Percentiles rank a stretch among this genome's conserved stretches.
Evolutionary conservation across 35 echinoderm and acorn worm species (phyloP).

Genomic region (Ptychodera flava): DNA sequence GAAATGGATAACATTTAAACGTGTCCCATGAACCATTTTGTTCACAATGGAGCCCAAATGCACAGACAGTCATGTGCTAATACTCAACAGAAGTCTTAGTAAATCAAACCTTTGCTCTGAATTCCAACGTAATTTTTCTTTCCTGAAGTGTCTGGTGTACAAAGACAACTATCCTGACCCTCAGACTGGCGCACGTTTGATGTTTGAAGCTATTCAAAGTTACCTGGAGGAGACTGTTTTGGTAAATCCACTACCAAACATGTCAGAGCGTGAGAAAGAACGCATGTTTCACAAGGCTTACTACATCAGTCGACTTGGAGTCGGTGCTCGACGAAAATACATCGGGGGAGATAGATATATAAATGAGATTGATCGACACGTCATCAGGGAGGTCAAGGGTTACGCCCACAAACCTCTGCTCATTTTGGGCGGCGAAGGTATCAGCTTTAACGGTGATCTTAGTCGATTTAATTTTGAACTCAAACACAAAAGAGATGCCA

Average conservation of each 20-base stretch:
- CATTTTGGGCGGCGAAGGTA: not conserved
- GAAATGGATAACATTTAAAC: not conserved
- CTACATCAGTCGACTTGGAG: constrained; percentile 38
- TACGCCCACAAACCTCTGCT: not conserved
- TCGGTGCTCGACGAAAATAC: constrained; percentile 46
- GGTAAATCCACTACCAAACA: constrained; percentile 3
- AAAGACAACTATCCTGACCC: constrained; percentile 43
- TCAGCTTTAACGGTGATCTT: too few species aligned
- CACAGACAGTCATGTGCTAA: not conserved
- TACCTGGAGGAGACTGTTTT: constrained; percentile 30
- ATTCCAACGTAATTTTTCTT: not conserved
- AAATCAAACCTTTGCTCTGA: too few species aligned
- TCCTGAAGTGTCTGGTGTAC: constrained; percentile 34
- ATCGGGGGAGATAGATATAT: constrained; percentile 46
- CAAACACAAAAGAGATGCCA: too few species aligned
- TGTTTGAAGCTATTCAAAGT: constrained; percentile 56
- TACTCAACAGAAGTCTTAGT: too few species aligned
- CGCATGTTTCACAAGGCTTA: constrained; percentile 40
- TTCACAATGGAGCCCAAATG: not conserved
- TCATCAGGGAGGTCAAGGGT: not conserved
- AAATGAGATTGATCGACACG: constrained; percentile 27
- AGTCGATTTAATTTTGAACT: too few species aligned
- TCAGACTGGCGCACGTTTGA: constrained; percentile 42
- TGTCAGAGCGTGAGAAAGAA: constrained; percentile 40
- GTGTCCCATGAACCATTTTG: not conserved